A percentile compares a stretch with the other conserved stretches of the same genome.
phyloP scores from a whole-genome alignment of 2,113 vertebrate genomes.

The Agapornis roseicollis region DNA sequence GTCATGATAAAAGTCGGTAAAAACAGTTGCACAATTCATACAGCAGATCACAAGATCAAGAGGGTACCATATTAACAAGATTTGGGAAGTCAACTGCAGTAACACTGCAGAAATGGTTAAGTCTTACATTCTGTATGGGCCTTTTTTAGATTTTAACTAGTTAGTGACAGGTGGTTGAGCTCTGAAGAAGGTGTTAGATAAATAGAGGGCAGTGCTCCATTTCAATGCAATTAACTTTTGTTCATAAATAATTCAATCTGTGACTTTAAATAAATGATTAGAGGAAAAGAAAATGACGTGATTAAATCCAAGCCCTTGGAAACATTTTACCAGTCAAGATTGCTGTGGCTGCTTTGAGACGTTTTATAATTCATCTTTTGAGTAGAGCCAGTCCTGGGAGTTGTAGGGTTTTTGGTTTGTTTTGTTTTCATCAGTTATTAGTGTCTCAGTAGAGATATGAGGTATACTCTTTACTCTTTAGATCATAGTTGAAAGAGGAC shows the following conservation, averaged over 20 bases:
- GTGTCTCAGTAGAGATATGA: fast-evolving
- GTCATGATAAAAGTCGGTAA: not conserved
- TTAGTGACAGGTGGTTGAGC: not conserved
- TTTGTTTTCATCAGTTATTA: not conserved
- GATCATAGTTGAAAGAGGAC: not conserved
- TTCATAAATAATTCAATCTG: conserved; percentile 46
- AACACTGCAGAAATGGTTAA: not conserved
- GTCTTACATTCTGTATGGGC: not conserved
- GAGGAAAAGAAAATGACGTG: conserved; percentile 24
- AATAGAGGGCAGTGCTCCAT: not conserved
- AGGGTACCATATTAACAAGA: not conserved
- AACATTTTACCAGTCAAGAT: not conserved
- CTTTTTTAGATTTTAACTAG: not conserved
- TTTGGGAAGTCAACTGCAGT: not conserved
- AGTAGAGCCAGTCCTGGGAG: not conserved
- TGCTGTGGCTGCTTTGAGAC: not conserved
- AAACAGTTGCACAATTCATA: not conserved
- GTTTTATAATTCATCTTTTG: not conserved
- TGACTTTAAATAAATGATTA: conserved; percentile 45
- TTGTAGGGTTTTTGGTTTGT: not conserved
- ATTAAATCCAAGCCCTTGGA: conserved; percentile 43
- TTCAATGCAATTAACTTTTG: conserved; percentile 40
- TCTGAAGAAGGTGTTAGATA: not conserved
- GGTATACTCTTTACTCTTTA: not conserved
- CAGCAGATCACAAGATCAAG: not conserved